These are phyloP conservation scores for Hiodon tergisus DNA, from an alignment of 2,113 vertebrate species.

Conservation along the genomic window DNA sequence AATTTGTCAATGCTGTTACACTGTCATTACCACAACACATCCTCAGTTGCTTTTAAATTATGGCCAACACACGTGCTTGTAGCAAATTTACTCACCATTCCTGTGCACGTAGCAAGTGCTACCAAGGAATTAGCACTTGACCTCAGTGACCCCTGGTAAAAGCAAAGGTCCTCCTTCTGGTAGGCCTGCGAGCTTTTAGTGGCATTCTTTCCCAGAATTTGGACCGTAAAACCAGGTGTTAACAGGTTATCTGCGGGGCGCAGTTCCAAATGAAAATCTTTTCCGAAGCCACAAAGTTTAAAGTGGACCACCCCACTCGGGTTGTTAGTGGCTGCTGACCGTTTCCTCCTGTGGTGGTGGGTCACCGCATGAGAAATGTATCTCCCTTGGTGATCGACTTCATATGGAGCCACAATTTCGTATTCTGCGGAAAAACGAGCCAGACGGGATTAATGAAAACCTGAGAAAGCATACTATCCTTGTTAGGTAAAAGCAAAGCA, in stretches of 20 bases:
- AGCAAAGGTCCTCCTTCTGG: constrained; percentile 69
- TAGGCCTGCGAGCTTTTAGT: constrained; percentile 63
- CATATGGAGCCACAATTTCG: constrained; percentile 74
- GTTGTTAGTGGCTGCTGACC: constrained; percentile 31
- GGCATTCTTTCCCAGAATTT: constrained; percentile 67
- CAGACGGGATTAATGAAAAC: background rate
- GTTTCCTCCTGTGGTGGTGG: constrained; percentile 63
- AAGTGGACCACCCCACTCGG: constrained; percentile 59
- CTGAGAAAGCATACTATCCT: background rate
- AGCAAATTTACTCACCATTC: constrained; percentile 72
- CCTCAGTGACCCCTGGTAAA: constrained; percentile 76
- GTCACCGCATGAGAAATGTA: constrained; percentile 69
- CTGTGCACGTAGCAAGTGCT: constrained; percentile 78
- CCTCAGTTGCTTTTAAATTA: constrained; percentile 27
- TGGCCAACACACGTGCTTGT: background rate
- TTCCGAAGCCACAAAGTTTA: constrained; percentile 65
- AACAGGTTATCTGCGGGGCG: constrained; percentile 57
- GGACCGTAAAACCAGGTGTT: constrained; percentile 72
- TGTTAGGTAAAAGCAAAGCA: background rate
- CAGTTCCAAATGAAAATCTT: constrained; percentile 77
- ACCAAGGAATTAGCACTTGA: constrained; percentile 72
- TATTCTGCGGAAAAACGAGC: constrained; percentile 61
- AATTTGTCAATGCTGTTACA: too few relatives aligned
- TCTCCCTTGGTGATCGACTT: constrained; percentile 65
- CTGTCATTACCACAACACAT: background rate